Conservation (phyloP, 2,113 vertebrate genomes). For the Puma concolor region DNA sequence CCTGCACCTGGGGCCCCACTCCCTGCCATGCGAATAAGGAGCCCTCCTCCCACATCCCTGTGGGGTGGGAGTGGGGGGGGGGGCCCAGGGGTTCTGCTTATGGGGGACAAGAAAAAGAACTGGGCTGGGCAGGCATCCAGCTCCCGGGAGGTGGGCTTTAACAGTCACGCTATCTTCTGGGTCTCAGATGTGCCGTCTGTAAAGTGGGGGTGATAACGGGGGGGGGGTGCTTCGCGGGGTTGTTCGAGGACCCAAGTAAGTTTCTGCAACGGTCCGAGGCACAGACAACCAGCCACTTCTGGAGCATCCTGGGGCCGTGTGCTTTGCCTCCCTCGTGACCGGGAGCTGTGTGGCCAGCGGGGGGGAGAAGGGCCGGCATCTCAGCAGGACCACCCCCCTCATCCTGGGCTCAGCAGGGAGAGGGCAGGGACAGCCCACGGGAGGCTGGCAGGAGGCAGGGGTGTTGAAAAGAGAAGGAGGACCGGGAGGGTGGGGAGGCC, state of each 20-base stretch:
- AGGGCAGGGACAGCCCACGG: background rate
- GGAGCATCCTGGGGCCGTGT: background rate
- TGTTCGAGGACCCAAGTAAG: background rate
- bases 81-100: too few relatives aligned
- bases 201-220: accelerated
- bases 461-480: background rate
- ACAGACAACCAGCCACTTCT: background rate
- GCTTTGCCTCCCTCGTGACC: background rate
- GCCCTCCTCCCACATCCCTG: too few relatives aligned
- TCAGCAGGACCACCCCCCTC: background rate
- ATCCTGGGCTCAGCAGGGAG: background rate
- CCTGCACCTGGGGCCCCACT: background rate
- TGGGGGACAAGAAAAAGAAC: too few relatives aligned
- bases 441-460: background rate
- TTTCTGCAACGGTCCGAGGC: background rate
- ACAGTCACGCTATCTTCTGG: background rate
- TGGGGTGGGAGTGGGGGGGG: too few relatives aligned
- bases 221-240: accelerated
- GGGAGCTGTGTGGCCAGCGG: background rate
- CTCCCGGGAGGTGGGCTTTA: background rate
- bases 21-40: too few relatives aligned
- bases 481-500: background rate
- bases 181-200: background rate
- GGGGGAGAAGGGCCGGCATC: background rate
- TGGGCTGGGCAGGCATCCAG: too few relatives aligned